Conservation (phyloP, 2,113 vertebrate genomes). For the Synodontis membranacea region DNA sequence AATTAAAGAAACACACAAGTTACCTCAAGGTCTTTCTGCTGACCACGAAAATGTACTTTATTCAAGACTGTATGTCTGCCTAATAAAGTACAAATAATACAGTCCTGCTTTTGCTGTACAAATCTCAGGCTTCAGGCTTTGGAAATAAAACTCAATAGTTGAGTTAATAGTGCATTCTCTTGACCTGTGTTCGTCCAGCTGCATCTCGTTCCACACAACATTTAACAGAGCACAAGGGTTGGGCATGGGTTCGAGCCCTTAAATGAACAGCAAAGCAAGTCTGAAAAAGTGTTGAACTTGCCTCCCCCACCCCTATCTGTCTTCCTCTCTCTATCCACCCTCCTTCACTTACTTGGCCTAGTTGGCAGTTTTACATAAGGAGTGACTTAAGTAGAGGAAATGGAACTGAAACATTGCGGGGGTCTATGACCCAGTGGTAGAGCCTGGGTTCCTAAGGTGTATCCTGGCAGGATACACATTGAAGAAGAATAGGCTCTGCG, state of each 20-base stretch:
- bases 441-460: constrained; percentile 57
- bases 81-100: constrained; percentile 58
- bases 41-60: constrained; percentile 1
- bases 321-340: constrained; percentile 4
- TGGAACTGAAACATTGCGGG: constrained; percentile 45
- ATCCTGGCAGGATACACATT: constrained; percentile 71
- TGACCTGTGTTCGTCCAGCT: constrained; percentile 33
- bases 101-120: constrained; percentile 18
- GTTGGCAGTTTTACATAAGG: constrained; percentile 60
- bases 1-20: constrained; percentile 34
- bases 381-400: constrained; percentile 60
- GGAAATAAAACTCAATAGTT: constrained; percentile 31
- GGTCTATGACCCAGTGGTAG: constrained; percentile 27
- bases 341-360: constrained; percentile 55
- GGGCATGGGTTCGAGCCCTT: constrained; percentile 40
- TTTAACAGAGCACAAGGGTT: constrained; percentile 57
- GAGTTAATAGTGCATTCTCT: constrained; percentile 24
- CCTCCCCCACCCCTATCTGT: background rate
- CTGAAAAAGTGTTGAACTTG: constrained; percentile 55
- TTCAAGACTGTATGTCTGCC: constrained; percentile 41
- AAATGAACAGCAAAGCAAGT: constrained; percentile 59
- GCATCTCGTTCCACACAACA: background rate
- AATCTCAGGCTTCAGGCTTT: constrained; percentile 26
- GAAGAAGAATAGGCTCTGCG: constrained; percentile 73
- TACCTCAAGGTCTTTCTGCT: constrained; percentile 2